Conservation (phyloP, 2,797 vertebrate species). For the Sebastolobus alascanus region DNA sequence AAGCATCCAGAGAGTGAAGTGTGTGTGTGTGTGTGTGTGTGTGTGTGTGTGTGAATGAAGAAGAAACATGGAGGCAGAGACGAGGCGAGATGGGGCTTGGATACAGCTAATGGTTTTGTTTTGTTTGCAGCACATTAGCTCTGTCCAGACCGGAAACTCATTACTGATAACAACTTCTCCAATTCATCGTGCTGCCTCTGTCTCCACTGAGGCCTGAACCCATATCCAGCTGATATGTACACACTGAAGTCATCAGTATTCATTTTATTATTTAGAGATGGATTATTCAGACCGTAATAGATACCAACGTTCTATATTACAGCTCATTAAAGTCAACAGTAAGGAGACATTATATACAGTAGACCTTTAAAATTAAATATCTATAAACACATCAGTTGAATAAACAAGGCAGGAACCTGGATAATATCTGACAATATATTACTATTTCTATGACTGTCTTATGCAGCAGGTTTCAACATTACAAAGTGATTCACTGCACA, state of each 20-base stretch:
- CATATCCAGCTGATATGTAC: not conserved
- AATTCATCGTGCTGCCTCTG: constrained; percentile 15
- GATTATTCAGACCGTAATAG: not conserved
- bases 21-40: not conserved
- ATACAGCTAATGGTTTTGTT: constrained; percentile 38
- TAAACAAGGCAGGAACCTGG: not conserved
- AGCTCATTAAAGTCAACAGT: not conserved
- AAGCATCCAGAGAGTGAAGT: not conserved
- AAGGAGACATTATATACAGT: not conserved
- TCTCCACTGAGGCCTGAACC: not conserved
- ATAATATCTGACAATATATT: too few relatives aligned
- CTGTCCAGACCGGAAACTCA: constrained; percentile 41
- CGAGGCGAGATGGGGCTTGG: constrained; percentile 15
- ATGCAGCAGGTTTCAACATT: too few relatives aligned
- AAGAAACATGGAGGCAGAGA: constrained; percentile 8
- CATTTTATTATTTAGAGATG: not conserved
- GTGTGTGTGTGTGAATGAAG: not conserved
- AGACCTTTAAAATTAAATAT: not conserved
- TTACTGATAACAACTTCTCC: constrained; percentile 28
- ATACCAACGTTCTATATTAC: not conserved
- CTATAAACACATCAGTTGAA: not conserved
- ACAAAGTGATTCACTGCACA: too few relatives aligned
- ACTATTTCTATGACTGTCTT: too few relatives aligned
- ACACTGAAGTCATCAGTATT: not conserved
- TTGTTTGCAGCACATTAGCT: constrained; percentile 43